Percentiles rank a stretch among this genome's conserved stretches.
Conservation (phyloP, 2,797 vertebrate species). For the Phoeniculus purpureus region DNA sequence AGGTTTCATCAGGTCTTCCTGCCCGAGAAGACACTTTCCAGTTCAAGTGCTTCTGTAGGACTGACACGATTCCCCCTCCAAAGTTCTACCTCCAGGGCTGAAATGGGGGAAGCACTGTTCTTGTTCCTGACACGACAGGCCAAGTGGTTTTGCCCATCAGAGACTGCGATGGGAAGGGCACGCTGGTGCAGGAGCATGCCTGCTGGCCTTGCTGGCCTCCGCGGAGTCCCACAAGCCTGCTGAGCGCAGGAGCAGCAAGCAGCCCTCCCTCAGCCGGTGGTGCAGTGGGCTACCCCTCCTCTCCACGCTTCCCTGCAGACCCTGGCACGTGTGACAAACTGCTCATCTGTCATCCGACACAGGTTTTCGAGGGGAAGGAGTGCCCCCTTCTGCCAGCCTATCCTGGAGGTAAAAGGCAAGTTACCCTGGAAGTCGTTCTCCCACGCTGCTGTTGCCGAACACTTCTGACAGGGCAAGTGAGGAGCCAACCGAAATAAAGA, state of each 20-base stretch:
- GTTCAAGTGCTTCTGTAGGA: neutral
- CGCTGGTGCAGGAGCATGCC: accelerated
- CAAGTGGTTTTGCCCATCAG: neutral
- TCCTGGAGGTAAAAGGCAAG: neutral
- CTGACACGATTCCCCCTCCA: neutral
- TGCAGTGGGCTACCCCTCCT: neutral
- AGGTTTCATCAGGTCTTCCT: neutral
- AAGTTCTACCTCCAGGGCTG: neutral
- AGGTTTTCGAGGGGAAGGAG: neutral
- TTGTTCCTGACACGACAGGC: neutral
- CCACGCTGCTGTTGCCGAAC: neutral
- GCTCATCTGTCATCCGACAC: neutral
- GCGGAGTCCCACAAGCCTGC: neutral
- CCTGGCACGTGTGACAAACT: neutral
- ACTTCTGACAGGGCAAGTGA: neutral
- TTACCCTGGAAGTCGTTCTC: neutral
- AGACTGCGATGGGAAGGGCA: neutral
- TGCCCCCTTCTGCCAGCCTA: neutral
- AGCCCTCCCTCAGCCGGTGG: neutral
- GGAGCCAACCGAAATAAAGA: neutral
- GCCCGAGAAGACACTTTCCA: neutral
- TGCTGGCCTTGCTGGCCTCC: neutral
- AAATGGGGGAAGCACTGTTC: neutral
- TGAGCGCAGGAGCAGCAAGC: neutral
- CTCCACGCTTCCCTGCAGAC: neutral